phyloP scores from a whole-genome alignment of 2,797 vertebrate genomes.

The Trachurus trachurus region DNA sequence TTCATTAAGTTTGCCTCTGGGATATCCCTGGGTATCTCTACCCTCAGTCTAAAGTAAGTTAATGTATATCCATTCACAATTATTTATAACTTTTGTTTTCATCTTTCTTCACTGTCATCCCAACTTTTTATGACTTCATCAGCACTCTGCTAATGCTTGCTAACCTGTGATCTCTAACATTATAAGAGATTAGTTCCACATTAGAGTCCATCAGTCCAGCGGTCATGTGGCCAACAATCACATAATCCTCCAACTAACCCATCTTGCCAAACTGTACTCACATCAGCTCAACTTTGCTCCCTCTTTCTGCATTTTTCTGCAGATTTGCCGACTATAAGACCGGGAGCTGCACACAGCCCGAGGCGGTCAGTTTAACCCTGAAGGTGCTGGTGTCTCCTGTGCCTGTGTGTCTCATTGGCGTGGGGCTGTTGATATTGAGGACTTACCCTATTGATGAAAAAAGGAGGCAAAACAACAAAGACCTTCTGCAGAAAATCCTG shows the following conservation, averaged over 20 bases:
- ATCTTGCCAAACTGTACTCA: constrained; percentile 32
- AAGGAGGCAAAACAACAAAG: constrained; percentile 88
- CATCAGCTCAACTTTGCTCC: constrained; percentile 37
- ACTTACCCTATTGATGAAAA: constrained; percentile 94
- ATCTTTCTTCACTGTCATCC: neutral
- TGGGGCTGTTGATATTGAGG: constrained; percentile 92
- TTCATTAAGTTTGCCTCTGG: constrained; percentile 97
- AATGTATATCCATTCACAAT: neutral
- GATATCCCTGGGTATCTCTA: constrained; percentile 94
- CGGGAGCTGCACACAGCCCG: constrained; percentile 88
- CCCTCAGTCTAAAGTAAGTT: constrained; percentile 94
- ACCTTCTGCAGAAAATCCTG: constrained; percentile 89
- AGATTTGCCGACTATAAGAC: constrained; percentile 95
- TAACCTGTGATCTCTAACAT: constrained; percentile 7
- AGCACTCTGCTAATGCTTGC: neutral
- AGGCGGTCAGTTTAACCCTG: constrained; percentile 89
- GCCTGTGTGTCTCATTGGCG: constrained; percentile 89
- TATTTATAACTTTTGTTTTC: neutral
- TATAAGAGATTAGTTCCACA: constrained; percentile 11
- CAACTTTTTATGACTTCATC: neutral
- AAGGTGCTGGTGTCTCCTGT: constrained; percentile 92
- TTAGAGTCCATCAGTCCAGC: constrained; percentile 24
- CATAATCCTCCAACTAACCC: constrained; percentile 35
- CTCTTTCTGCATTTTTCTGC: constrained; percentile 51
- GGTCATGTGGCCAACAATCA: constrained; percentile 58